Conservation (phyloP, 2,113 vertebrate genomes). For the Protobothrops mucrosquamatus region DNA sequence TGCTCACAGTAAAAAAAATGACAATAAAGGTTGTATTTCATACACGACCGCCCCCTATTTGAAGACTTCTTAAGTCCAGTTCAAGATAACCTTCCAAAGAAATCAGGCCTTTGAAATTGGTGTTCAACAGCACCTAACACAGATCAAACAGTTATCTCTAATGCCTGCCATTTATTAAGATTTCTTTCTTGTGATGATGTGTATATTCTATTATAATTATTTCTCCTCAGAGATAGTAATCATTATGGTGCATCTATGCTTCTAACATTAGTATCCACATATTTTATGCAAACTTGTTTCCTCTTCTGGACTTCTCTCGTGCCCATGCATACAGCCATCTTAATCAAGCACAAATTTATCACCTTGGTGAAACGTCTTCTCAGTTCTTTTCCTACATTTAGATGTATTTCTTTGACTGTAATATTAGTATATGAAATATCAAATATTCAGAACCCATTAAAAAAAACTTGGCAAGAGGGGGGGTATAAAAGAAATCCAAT, state of each 20-base stretch:
- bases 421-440: slow-evolving; percentile 23
- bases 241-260: not conserved
- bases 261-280: not conserved
- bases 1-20: too few relatives aligned
- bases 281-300: not conserved
- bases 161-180: not conserved
- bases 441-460: slow-evolving; percentile 29
- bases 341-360: not conserved
- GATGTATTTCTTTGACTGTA: slow-evolving; percentile 30
- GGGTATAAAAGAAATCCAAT: not conserved
- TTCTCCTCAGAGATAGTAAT: not conserved
- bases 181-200: not conserved
- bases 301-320: not conserved
- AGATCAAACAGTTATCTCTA: not conserved
- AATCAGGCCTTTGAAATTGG: not conserved
- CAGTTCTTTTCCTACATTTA: not conserved
- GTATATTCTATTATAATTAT: not conserved
- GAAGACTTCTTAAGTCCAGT: not conserved
- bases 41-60: not conserved
- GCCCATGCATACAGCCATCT: not conserved
- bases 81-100: not conserved
- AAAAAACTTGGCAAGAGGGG: not conserved
- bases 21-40: not conserved
- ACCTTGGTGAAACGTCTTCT: not conserved
- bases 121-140: not conserved